Conservation (phyloP, 1,140 invertebrate species). For the Lordiphosa stackelbergi region DNA sequence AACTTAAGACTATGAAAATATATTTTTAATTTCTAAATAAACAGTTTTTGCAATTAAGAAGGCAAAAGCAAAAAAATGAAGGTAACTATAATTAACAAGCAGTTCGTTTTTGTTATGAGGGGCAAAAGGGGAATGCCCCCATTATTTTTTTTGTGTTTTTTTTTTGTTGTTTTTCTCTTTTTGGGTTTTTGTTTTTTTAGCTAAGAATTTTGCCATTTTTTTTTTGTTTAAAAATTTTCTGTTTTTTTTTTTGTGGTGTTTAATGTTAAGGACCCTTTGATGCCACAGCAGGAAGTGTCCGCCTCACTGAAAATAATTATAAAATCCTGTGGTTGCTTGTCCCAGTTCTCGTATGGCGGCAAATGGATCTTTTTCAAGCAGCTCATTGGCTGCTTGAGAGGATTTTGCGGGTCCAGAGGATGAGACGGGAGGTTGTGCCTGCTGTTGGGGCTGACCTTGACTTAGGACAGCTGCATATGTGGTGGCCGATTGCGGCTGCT, state of each 20-base stretch:
- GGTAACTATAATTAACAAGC: constrained; percentile 68
- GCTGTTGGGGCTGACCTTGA: constrained; percentile 56
- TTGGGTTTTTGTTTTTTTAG: constrained; percentile 37
- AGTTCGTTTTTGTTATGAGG: constrained; percentile 54
- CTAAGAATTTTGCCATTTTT: constrained; percentile 48
- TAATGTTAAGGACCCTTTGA: constrained; percentile 40
- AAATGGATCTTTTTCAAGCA: constrained; percentile 75
- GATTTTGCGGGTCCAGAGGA: constrained; percentile 27
- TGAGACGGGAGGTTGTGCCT: constrained; percentile 24
- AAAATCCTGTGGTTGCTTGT: constrained; percentile 75
- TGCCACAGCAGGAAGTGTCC: constrained; percentile 52
- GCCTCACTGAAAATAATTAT: constrained; percentile 76
- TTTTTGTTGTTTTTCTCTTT: constrained; percentile 30
- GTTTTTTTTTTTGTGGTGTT: constrained; percentile 23
- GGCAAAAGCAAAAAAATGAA: constrained; percentile 55
- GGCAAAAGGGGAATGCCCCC: constrained; percentile 22
- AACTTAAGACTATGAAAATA: constrained; percentile 58
- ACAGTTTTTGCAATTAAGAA: constrained; percentile 52
- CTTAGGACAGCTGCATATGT: constrained; percentile 78
- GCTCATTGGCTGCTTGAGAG: constrained; percentile 34
- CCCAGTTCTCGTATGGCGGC: constrained; percentile 75
- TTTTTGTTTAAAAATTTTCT: constrained; percentile 43
- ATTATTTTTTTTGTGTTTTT: constrained; percentile 25
- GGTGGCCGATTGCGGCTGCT: constrained; percentile 53
- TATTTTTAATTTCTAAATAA: constrained; percentile 55